Conservation (phyloP, 2,113 vertebrate genomes). For the Rhinichthys klamathensis region DNA sequence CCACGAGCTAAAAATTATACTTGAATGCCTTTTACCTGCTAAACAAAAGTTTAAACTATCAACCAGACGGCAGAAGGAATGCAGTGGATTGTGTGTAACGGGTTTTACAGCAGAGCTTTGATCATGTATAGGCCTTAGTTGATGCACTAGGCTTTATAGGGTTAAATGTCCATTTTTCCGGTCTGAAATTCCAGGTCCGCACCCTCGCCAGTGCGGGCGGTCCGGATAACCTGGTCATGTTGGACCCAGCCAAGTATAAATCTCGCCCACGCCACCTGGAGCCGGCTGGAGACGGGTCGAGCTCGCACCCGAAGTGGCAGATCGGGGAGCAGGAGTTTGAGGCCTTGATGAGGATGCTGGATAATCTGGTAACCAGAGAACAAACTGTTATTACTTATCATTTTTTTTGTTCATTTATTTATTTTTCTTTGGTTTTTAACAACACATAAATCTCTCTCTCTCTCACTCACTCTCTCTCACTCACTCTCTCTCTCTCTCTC, state of each 20-base stretch:
- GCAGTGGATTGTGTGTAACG: not conserved
- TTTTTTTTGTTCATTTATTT: not conserved
- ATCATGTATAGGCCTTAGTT: not conserved
- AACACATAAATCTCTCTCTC: no score
- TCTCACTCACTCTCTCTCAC: no score
- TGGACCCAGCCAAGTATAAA: slow-evolving; percentile 94
- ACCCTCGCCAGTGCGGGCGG: slow-evolving; percentile 96
- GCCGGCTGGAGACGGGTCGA: slow-evolving; percentile 79
- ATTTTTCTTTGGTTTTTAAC: no score
- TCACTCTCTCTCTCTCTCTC: no score
- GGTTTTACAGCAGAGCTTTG: not conserved
- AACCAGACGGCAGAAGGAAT: not conserved
- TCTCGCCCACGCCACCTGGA: slow-evolving; percentile 83
- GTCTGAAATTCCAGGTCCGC: slow-evolving; percentile 81
- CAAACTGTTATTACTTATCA: not conserved
- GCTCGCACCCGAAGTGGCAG: slow-evolving; percentile 87
- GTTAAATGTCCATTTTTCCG: slow-evolving; percentile 24
- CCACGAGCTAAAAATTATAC: not conserved
- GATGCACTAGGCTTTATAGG: not conserved
- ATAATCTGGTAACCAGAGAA: slow-evolving; percentile 88
- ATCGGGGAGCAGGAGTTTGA: slow-evolving; percentile 98
- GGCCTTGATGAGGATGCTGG: slow-evolving; percentile 97
- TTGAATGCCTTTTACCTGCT: not conserved
- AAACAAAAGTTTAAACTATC: not conserved
- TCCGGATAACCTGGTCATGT: slow-evolving; percentile 93